Evolutionary conservation across 2,888 invertebrate species (phyloP).

Genomic region (Macaria notata): DNA sequence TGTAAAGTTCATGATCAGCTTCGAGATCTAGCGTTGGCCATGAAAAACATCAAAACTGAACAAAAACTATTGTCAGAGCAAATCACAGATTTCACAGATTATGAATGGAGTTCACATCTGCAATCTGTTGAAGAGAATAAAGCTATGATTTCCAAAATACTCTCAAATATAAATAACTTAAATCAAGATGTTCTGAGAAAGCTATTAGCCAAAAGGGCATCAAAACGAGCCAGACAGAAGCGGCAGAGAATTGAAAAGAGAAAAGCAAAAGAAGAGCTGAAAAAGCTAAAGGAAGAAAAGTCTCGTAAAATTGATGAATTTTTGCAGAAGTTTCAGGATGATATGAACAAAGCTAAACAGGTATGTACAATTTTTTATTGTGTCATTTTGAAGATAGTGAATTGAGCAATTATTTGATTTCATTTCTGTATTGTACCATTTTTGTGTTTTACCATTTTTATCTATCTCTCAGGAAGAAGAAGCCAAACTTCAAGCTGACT

Average conservation of each 20-base stretch:
- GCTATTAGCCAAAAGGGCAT: slow-evolving; percentile 66
- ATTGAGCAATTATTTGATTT: too few species aligned
- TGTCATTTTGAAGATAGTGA: too few species aligned
- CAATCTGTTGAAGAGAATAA: slow-evolving; percentile 75
- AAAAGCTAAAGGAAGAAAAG: slow-evolving; percentile 68
- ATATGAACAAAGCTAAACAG: slow-evolving; percentile 83
- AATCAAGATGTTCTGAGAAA: slow-evolving; percentile 65
- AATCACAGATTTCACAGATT: slow-evolving; percentile 66
- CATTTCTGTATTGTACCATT: too few species aligned
- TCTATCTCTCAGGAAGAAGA: slow-evolving; percentile 80
- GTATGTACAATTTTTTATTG: slow-evolving; percentile 44
- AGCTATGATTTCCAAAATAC: slow-evolving; percentile 61
- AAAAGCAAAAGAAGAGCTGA: slow-evolving; percentile 59
- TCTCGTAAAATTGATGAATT: slow-evolving; percentile 86
- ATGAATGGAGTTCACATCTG: slow-evolving; percentile 80
- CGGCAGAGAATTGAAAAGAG: slow-evolving; percentile 60
- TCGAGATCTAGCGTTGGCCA: slow-evolving; percentile 36
- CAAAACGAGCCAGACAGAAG: slow-evolving; percentile 74
- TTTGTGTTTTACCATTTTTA: background rate
- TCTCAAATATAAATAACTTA: slow-evolving; percentile 64
- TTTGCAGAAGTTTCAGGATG: slow-evolving; percentile 84
- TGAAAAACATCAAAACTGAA: slow-evolving; percentile 50
- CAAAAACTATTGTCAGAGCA: slow-evolving; percentile 70
- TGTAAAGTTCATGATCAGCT: slow-evolving; percentile 48
- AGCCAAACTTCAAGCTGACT: slow-evolving; percentile 86